phyloP scores from a whole-genome alignment of 2,888 invertebrate genomes.

The Drosophila kokeensis region DNA sequence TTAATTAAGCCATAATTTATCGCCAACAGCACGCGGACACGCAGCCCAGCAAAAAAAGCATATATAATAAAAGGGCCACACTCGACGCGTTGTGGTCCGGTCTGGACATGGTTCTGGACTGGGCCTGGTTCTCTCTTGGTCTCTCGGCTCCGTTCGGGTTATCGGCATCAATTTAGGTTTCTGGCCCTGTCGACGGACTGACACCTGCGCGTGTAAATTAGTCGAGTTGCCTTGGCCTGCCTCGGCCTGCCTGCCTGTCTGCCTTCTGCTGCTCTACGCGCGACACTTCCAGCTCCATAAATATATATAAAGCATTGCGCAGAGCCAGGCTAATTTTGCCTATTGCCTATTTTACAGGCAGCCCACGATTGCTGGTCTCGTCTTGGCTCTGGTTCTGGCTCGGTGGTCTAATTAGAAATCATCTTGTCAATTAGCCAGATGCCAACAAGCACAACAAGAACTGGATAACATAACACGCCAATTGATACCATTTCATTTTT shows the following conservation, averaged over 20 bases:
- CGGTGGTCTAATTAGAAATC: constrained; percentile 85
- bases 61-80: constrained; percentile 60
- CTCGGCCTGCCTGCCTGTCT: background rate
- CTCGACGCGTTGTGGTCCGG: constrained; percentile 43
- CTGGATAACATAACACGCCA: constrained; percentile 52
- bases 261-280: constrained; percentile 20
- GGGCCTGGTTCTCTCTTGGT: constrained; percentile 1
- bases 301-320: background rate
- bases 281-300: constrained; percentile 56
- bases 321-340: constrained; percentile 50
- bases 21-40: constrained; percentile 74
- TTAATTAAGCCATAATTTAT: constrained; percentile 80
- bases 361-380: background rate
- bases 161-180: background rate
- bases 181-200: constrained; percentile 25
- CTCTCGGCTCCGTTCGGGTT: constrained; percentile 6
- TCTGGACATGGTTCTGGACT: constrained; percentile 19
- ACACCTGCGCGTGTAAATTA: constrained; percentile 79
- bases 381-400: background rate
- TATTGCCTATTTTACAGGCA: background rate
- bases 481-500: background rate
- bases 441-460: constrained; percentile 28
- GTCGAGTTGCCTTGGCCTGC: constrained; percentile 25
- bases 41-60: constrained; percentile 50
- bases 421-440: constrained; percentile 83